Evolutionary conservation across 2,888 invertebrate species (phyloP).

Genomic region (Tuta absoluta): DNA sequence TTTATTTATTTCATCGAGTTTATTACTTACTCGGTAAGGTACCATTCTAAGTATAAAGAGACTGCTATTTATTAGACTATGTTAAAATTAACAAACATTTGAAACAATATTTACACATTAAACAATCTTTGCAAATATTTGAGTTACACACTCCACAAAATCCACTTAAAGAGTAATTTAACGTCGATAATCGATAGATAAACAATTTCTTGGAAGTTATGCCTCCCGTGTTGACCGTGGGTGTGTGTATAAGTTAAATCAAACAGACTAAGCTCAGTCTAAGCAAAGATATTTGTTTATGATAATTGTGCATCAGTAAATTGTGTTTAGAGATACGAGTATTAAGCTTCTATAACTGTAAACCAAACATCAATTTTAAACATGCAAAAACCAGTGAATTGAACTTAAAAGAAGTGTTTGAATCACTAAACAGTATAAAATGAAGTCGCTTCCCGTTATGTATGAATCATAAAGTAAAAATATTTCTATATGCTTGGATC

Average conservation of each 20-base stretch:
- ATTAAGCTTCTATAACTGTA: neutral
- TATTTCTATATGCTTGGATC: no score
- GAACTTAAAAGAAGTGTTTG: no score
- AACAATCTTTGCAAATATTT: neutral
- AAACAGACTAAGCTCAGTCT: neutral
- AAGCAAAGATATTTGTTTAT: neutral
- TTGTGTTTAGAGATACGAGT: neutral
- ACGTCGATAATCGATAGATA: neutral
- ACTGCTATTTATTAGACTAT: no score
- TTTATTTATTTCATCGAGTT: no score
- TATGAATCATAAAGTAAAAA: no score
- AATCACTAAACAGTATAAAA: no score
- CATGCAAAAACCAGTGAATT: no score
- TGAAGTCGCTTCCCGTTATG: no score
- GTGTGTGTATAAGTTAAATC: neutral
- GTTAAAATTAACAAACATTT: no score
- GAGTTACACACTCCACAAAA: neutral
- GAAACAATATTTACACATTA: neutral
- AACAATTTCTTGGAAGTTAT: neutral
- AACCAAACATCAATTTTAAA: neutral
- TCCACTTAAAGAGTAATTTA: neutral
- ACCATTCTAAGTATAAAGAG: no score
- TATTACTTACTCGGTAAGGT: no score
- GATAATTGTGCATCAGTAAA: constrained; percentile 8
- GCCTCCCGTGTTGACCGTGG: neutral